Evolutionary conservation across 2,888 invertebrate species (phyloP).

Genomic region (Cybosia mesomella): DNA sequence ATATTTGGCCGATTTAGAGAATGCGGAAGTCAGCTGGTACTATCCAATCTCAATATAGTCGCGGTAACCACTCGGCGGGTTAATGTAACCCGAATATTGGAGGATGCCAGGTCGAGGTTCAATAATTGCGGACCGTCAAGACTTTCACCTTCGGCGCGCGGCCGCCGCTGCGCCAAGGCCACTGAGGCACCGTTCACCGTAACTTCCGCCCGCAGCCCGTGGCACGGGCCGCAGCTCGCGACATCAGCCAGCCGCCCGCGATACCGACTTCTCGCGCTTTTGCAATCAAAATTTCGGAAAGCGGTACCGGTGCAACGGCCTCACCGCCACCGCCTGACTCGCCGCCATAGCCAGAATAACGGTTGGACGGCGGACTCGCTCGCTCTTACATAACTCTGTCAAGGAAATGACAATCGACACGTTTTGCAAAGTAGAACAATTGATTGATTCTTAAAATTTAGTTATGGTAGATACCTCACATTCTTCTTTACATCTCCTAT

Average conservation of each 20-base stretch:
- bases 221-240: conserved; percentile 52
- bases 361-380: conserved; percentile 56
- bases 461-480: not conserved
- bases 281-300: conserved; percentile 76
- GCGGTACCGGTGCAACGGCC: conserved; percentile 67
- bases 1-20: conserved; percentile 42
- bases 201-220: conserved; percentile 72
- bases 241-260: conserved; percentile 54
- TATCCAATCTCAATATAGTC: conserved; percentile 48
- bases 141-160: conserved; percentile 85
- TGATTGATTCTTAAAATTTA: conserved; percentile 47
- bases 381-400: conserved; percentile 63
- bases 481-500: not conserved
- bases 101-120: conserved; percentile 82
- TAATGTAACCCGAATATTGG: conserved; percentile 65
- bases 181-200: conserved; percentile 76
- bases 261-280: conserved; percentile 63
- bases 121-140: conserved; percentile 80
- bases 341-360: conserved; percentile 58
- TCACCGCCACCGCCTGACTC: conserved; percentile 59
- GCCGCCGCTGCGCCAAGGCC: conserved; percentile 79
- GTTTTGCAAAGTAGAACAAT: conserved; percentile 53
- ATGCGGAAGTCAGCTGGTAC: conserved; percentile 63
- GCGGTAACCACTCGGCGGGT: conserved; percentile 48
- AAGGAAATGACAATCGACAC: conserved; percentile 58